Evolutionary conservation across 2,113 vertebrate species (phyloP).

Genomic region (Pterocles orientalis): DNA sequence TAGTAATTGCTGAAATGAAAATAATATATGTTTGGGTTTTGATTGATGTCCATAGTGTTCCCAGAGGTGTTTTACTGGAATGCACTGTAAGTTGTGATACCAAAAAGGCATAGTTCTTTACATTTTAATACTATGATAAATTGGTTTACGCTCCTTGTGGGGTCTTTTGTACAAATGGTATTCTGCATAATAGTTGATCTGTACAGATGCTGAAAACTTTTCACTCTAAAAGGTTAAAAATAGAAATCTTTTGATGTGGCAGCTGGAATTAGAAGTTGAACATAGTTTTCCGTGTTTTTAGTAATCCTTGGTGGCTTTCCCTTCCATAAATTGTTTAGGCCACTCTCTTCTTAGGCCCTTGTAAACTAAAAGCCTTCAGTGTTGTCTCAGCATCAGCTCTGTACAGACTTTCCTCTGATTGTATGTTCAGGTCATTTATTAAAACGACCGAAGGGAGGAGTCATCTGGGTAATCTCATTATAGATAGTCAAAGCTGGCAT

Average conservation of each 20-base stretch:
- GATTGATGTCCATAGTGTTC: background rate
- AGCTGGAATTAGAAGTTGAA: background rate
- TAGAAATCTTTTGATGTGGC: background rate
- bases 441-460: background rate
- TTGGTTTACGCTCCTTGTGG: background rate
- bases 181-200: background rate
- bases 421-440: background rate
- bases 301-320: background rate
- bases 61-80: background rate
- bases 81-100: background rate
- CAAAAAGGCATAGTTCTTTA: background rate
- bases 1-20: background rate
- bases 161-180: background rate
- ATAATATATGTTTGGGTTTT: background rate
- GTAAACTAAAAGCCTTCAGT: background rate
- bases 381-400: background rate
- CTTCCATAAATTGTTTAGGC: background rate
- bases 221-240: background rate
- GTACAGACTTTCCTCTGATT: background rate
- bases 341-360: background rate
- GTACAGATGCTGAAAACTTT: background rate
- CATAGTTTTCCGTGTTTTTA: background rate
- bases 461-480: background rate
- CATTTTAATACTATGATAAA: background rate
- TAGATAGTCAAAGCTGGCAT: background rate